These are phyloP conservation scores for Sycophila texana DNA, from an alignment of 2,888 invertebrate genomes.

Conservation along the genomic window DNA sequence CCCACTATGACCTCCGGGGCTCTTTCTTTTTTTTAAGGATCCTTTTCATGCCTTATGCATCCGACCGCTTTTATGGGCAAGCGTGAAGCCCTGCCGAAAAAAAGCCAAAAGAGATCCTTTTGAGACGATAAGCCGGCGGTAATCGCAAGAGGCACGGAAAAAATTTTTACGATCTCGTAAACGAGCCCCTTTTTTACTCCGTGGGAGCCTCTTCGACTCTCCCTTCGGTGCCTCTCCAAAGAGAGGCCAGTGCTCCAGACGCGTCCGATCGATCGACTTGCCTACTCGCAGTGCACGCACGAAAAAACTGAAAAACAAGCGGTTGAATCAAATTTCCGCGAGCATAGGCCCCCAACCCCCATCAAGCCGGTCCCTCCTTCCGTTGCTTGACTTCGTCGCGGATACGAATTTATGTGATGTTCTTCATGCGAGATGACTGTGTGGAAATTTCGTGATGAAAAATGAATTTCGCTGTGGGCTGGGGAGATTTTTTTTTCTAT, in stretches of 20 bases:
- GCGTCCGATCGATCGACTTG: not conserved
- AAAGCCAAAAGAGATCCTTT: conserved; percentile 8
- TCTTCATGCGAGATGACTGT: conserved; percentile 3
- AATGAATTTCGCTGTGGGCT: not conserved
- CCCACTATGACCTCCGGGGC: too few relatives aligned
- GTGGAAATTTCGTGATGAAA: not conserved
- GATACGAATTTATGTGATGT: conserved; percentile 3
- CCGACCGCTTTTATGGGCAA: not conserved
- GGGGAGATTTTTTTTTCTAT: too few relatives aligned
- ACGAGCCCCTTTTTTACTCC: not conserved
- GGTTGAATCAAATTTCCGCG: conserved; percentile 1
- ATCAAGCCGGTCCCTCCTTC: not conserved
- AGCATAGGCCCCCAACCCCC: not conserved
- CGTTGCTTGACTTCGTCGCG: not conserved
- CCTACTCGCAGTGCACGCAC: not conserved
- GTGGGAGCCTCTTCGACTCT: too few relatives aligned
- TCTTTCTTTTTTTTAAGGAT: too few relatives aligned
- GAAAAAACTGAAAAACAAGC: not conserved
- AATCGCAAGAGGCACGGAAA: not conserved
- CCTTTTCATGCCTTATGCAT: too few relatives aligned
- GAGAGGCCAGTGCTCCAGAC: not conserved
- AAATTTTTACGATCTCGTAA: not conserved
- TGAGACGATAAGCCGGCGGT: not conserved
- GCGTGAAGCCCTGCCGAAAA: not conserved
- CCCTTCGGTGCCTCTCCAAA: not conserved